Evolutionary conservation across 1,140 invertebrate genomes (phyloP), one percentile per base, ranked within the genome.

Genomic region (Drosophila lacertosa): DNA sequence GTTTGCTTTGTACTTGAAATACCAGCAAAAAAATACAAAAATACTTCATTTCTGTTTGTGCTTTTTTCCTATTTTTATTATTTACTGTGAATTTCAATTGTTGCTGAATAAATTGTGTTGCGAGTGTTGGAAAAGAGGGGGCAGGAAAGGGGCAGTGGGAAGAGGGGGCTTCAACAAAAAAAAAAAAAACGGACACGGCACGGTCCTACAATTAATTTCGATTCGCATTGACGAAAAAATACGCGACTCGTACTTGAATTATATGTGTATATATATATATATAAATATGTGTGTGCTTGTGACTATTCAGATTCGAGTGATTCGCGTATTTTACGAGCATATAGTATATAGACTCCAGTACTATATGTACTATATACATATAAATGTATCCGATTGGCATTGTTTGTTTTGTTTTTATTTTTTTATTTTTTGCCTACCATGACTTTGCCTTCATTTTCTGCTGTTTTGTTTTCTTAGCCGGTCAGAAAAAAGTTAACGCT

Each of bases 191-290:
- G 18, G 29, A 29, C 15, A 53, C 32, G 40, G 39, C 59, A 60
- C 29, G 73, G 78, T 54, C 78, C 57, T 60, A 64, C 72, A 77
- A 82, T 81, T 68, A 81, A 73, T 81, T 81, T 81, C 48, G 78
- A 82, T 77, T 80, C 68, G 78, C 77, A 82, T 73, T 77, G 68
- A 77, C 63, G 71, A 80, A 81, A 80, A 80, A 81, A 48, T 69
- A 45, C 67, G 58, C 67, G 16, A 77, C 37, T 55, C 63, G 77
- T 77, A 82, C 74, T 82, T 73, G 78, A 77, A 81, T 72, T 45
- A 35, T 48, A 22, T 58, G 24, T 11, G 13, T 18, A 42, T 24
- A 45, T 42, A 40, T 37, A 48, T 24, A 35, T n/a, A 29, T 29
- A 40, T 26, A 7, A 1, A 16, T n/a, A 7, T 20, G n/a, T n/a